Percentiles rank a stretch among this genome's conserved stretches.
phyloP scores from a whole-genome alignment of 53 echinoderm and acorn worm genomes.

The Zoroaster sp. region DNA sequence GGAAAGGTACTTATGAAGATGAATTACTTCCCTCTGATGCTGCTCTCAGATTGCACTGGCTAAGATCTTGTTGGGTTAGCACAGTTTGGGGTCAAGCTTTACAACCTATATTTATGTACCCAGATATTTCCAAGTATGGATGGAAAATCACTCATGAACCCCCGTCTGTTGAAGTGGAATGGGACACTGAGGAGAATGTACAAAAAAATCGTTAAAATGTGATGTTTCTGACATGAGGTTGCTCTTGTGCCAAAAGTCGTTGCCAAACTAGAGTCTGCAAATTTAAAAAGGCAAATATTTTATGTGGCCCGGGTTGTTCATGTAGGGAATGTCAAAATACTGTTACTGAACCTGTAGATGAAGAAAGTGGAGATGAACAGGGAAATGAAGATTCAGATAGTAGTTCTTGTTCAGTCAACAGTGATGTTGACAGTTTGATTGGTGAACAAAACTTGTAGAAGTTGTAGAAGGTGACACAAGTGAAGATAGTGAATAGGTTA shows the following conservation, averaged over 20 bases:
- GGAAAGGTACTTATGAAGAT: conserved; percentile 42
- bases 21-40: conserved; percentile 21
- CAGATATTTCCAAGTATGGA: conserved; percentile 23
- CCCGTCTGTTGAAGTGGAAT: neutral
- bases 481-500: no score
- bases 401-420: no score
- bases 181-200: conserved; percentile 45
- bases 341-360: no score
- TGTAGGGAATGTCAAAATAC: conserved; percentile 39
- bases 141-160: neutral
- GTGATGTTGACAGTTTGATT: no score
- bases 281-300: neutral
- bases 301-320: conserved; percentile 38
- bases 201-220: conserved; percentile 9
- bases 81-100: conserved; percentile 4
- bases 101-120: no score
- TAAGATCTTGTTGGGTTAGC: conserved; percentile 25
- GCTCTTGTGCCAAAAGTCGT: conserved; percentile 13
- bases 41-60: no score
- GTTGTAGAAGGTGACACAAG: no score
- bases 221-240: conserved; percentile 13
- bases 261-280: no score
- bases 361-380: no score
- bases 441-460: no score
- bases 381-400: no score